Percentiles rank a stretch among this genome's conserved stretches.
Conservation (phyloP, 2,888 invertebrate species). For the Caenorhabditis virilis region DNA sequence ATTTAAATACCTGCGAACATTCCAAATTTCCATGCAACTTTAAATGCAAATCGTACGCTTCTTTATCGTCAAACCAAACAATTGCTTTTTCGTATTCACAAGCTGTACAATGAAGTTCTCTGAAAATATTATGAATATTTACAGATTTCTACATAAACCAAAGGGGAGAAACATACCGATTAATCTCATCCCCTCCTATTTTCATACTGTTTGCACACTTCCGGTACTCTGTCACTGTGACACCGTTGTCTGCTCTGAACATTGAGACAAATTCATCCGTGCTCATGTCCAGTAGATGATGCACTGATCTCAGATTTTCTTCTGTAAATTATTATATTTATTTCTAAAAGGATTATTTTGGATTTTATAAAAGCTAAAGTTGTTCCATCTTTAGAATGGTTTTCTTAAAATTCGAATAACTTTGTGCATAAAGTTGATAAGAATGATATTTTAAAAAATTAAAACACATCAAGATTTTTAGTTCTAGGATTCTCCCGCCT, state of each 20-base stretch:
- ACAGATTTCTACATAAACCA: neutral
- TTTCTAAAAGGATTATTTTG: too few species aligned
- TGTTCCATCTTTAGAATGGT: too few species aligned
- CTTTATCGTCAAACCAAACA: conserved; percentile 3
- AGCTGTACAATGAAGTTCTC: conserved; percentile 1
- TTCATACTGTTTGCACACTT: neutral
- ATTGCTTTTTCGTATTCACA: neutral
- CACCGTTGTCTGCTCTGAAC: too few species aligned
- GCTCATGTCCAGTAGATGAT: too few species aligned
- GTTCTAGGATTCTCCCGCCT: neutral
- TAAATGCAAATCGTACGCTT: conserved; percentile 1
- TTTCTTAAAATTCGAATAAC: neutral
- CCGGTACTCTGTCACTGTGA: too few species aligned
- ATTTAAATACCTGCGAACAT: neutral
- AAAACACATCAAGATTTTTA: neutral
- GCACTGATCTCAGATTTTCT: neutral
- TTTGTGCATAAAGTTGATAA: neutral
- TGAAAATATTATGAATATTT: too few species aligned
- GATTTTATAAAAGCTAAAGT: too few species aligned
- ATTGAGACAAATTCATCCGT: too few species aligned
- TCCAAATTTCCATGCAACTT: conserved; percentile 2
- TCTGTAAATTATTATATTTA: too few species aligned
- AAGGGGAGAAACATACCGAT: neutral
- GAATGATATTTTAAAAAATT: neutral
- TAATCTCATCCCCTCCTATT: neutral